Percentiles rank a stretch among this genome's conserved stretches.
Conservation (phyloP, 2,888 invertebrate genomes). For the Caenorhabditis auriculariae region DNA sequence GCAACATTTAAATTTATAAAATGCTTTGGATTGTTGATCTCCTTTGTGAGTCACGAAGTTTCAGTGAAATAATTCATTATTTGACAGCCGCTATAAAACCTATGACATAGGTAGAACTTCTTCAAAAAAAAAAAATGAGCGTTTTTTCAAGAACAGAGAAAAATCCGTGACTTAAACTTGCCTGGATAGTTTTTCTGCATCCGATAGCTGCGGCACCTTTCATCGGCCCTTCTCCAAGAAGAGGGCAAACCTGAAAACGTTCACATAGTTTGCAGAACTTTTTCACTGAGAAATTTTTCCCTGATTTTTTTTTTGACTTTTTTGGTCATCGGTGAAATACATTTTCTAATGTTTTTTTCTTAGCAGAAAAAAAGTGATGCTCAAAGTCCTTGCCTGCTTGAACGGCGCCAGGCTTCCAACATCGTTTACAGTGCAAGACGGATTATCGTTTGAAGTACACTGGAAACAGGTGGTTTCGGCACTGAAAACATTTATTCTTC, state of each 20-base stretch:
- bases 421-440: slow-evolving; percentile 40
- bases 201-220: slow-evolving; percentile 41
- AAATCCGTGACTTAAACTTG: slow-evolving; percentile 2
- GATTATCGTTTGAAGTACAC: slow-evolving; percentile 48
- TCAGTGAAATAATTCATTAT: too few relatives aligned
- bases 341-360: not conserved
- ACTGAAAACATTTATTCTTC: slow-evolving; percentile 8
- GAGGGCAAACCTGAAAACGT: slow-evolving; percentile 35
- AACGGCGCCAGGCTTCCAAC: slow-evolving; percentile 22
- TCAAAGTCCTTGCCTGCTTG: slow-evolving; percentile 33
- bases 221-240: slow-evolving; percentile 41
- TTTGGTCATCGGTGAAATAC: too few relatives aligned
- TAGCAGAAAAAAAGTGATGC: slow-evolving; percentile 1
- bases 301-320: too few relatives aligned
- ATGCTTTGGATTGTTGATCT: too few relatives aligned
- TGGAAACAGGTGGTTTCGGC: slow-evolving; percentile 45
- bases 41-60: too few relatives aligned
- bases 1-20: too few relatives aligned
- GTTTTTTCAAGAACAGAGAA: too few relatives aligned
- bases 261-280: not conserved
- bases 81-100: too few relatives aligned
- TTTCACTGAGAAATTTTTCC: not conserved
- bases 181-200: slow-evolving; percentile 59
- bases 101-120: too few relatives aligned
- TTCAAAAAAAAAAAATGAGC: too few relatives aligned